A percentile compares a stretch with the other conserved stretches of the same genome.
Conservation (phyloP, 2,888 invertebrate genomes). For the Drosophila rubida region DNA sequence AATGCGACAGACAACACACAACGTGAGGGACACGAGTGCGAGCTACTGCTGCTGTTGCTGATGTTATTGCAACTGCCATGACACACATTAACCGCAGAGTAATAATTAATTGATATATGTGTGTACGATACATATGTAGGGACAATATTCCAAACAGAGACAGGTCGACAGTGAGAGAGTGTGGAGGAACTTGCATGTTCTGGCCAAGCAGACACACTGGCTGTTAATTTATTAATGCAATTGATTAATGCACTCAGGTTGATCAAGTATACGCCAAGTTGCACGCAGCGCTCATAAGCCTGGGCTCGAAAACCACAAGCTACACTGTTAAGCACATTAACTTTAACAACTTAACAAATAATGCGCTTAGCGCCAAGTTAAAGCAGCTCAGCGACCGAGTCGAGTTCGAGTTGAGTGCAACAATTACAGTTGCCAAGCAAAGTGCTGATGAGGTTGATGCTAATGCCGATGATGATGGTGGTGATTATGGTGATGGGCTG, state of each 20-base stretch:
- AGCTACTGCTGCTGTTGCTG: slow-evolving; percentile 12
- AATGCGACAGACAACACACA: slow-evolving; percentile 59
- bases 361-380: slow-evolving; percentile 49
- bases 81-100: slow-evolving; percentile 66
- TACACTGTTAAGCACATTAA: slow-evolving; percentile 50
- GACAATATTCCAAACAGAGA: slow-evolving; percentile 43
- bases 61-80: slow-evolving; percentile 40
- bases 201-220: slow-evolving; percentile 19
- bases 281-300: slow-evolving; percentile 8
- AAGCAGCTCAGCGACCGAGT: slow-evolving; percentile 14
- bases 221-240: slow-evolving; percentile 83
- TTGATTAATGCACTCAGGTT: slow-evolving; percentile 79
- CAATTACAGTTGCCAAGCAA: slow-evolving; percentile 11
- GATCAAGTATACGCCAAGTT: slow-evolving; percentile 53
- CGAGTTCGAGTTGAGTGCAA: slow-evolving; percentile 3
- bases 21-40: slow-evolving; percentile 37
- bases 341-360: slow-evolving; percentile 47
- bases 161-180: background rate
- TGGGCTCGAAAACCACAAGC: slow-evolving; percentile 17
- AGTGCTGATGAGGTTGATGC: too few relatives aligned
- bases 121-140: slow-evolving; percentile 44
- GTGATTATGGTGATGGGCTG: background rate
- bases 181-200: slow-evolving; percentile 8
- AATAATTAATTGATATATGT: slow-evolving; percentile 82
- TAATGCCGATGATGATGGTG: slow-evolving; percentile 9